phyloP scores from a whole-genome alignment of 2,888 invertebrate species.

The Hydropsyche betteni region DNA sequence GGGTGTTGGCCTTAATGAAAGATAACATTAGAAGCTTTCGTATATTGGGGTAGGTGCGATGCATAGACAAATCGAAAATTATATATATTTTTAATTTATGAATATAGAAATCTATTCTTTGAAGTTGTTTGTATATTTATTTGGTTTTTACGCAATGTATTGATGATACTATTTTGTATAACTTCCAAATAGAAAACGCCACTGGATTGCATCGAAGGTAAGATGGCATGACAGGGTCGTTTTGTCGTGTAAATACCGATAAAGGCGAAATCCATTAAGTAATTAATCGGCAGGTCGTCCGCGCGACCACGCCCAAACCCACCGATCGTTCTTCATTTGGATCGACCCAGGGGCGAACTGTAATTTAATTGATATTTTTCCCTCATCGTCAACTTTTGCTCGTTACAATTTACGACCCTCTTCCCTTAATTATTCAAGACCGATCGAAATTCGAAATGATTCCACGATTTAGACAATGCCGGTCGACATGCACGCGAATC shows the following conservation, averaged over 20 bases:
- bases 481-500: too few species aligned
- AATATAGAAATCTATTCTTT: too few species aligned
- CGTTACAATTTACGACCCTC: conserved; percentile 34
- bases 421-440: conserved; percentile 46
- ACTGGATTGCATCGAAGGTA: conserved; percentile 5
- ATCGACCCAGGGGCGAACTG: conserved; percentile 18
- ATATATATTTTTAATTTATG: too few species aligned
- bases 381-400: conserved; percentile 38
- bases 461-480: too few species aligned
- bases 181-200: neutral
- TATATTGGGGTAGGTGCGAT: conserved; percentile 38
- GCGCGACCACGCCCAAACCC: conserved; percentile 42
- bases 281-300: conserved; percentile 45
- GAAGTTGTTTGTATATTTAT: too few species aligned
- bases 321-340: conserved; percentile 48
- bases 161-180: too few species aligned
- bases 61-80: neutral
- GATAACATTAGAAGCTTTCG: conserved; percentile 26
- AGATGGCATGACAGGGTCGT: conserved; percentile 32
- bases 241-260: conserved; percentile 39
- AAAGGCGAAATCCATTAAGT: conserved; percentile 47
- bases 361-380: conserved; percentile 49
- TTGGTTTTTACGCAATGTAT: too few species aligned
- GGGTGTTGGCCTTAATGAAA: conserved; percentile 26
- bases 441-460: neutral